These are phyloP conservation scores for Aplysia californica DNA, from an alignment of 1,140 invertebrate genomes.

Conservation along the genomic window DNA sequence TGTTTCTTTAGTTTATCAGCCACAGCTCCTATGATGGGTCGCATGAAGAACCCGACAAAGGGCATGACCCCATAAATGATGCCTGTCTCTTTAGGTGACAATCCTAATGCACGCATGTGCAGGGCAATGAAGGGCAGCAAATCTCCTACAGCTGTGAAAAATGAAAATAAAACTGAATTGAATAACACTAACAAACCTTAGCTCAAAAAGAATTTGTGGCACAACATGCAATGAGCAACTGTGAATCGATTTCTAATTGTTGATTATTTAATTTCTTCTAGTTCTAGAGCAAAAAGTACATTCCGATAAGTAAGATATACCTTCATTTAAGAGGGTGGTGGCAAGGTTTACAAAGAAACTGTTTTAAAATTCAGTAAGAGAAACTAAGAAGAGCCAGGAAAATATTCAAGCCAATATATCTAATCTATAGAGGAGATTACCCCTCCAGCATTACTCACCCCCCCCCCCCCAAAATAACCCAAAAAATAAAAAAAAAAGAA, in stretches of 20 bases:
- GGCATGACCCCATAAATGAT: constrained; percentile 41
- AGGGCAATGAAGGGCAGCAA: constrained; percentile 35
- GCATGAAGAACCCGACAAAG: constrained; percentile 36
- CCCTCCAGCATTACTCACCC: too few relatives aligned
- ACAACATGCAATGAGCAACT: not conserved
- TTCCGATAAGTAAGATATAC: too few relatives aligned
- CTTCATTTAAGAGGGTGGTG: too few relatives aligned
- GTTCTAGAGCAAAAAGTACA: not conserved
- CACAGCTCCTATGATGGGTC: constrained; percentile 34
- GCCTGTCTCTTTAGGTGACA: constrained; percentile 29
- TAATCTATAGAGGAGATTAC: too few relatives aligned
- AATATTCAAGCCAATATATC: too few relatives aligned
- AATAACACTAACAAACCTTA: too few relatives aligned
- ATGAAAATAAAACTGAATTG: not conserved
- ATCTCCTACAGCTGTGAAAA: constrained; percentile 60
- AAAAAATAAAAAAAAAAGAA: too few relatives aligned
- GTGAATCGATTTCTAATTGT: not conserved
- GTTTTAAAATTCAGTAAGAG: too few relatives aligned
- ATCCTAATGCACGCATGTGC: constrained; percentile 34
- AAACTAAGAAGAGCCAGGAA: too few relatives aligned
- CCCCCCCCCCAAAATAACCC: too few relatives aligned
- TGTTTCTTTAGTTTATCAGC: constrained; percentile 36
- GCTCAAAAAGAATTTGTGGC: not conserved
- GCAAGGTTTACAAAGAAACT: too few relatives aligned
- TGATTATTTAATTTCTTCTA: not conserved